Conservation (phyloP, 2,888 invertebrate genomes). For the Clitarchus hookeri region DNA sequence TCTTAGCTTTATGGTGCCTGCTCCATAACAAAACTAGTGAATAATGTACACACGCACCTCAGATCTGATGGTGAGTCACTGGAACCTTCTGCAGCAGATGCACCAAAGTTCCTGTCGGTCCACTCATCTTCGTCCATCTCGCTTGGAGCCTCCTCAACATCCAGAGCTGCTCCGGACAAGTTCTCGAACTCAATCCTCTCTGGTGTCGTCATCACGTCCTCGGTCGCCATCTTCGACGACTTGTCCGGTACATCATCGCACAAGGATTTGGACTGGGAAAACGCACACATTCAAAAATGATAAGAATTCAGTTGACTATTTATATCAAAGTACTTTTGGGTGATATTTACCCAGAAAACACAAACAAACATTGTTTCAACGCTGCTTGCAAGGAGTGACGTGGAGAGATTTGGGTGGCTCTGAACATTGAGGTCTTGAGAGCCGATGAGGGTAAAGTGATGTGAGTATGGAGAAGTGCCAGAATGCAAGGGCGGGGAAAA, state of each 20-base stretch:
- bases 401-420: no score
- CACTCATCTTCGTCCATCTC: conserved; percentile 96
- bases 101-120: conserved; percentile 91
- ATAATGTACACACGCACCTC: conserved; percentile 44
- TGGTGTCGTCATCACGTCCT: conserved; percentile 61
- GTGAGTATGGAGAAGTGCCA: no score
- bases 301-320: neutral
- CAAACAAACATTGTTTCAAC: no score
- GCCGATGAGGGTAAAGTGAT: no score
- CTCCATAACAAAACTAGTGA: no score
- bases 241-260: conserved; percentile 28
- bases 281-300: neutral
- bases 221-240: neutral
- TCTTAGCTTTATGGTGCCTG: no score
- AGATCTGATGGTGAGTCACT: conserved; percentile 58
- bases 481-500: no score
- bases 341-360: no score
- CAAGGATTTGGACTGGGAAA: conserved; percentile 32
- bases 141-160: conserved; percentile 67
- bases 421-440: no score
- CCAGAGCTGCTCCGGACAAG: conserved; percentile 63
- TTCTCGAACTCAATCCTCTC: conserved; percentile 82
- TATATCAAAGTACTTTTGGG: no score
- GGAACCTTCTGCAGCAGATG: conserved; percentile 73
- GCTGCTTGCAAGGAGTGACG: no score